A percentile compares a stretch with the other conserved stretches of the same genome.
Evolutionary conservation across 64 coral and sea anemone genomes (phyloP).

Genomic region (Cladopsammia gracilis): DNA sequence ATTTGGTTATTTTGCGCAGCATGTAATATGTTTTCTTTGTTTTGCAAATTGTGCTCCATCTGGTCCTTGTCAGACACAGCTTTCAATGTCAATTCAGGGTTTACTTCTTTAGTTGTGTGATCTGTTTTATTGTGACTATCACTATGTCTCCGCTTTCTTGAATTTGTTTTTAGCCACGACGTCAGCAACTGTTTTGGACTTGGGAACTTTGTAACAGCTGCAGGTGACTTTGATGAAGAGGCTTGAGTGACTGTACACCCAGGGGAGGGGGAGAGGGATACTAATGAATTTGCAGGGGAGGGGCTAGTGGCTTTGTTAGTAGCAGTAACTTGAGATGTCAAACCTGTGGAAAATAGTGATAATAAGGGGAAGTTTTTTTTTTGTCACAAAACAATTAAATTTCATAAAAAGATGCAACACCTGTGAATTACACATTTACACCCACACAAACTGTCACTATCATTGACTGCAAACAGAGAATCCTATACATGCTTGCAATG

Average conservation of each 20-base stretch:
- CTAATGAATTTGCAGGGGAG: background rate
- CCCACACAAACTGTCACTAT: too few species aligned
- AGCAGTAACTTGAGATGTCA: background rate
- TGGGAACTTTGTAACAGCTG: conserved; percentile 45
- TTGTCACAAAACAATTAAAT: background rate
- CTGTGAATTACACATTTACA: background rate
- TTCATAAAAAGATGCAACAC: too few species aligned
- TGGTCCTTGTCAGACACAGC: background rate
- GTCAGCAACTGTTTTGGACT: conserved; percentile 82
- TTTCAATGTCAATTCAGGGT: background rate
- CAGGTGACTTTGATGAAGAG: background rate
- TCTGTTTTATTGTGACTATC: conserved; percentile 1
- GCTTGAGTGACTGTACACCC: background rate
- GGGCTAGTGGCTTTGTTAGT: background rate
- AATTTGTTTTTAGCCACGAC: conserved; percentile 72
- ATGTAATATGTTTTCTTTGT: background rate
- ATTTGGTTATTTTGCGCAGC: background rate
- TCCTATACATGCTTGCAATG: too few species aligned
- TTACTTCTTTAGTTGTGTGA: background rate
- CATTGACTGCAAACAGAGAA: too few species aligned
- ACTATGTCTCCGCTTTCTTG: conserved; percentile 68
- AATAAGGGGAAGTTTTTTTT: background rate
- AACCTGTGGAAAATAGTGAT: background rate
- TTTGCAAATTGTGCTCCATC: background rate
- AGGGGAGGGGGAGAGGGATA: background rate